Evolutionary conservation across 2,888 invertebrate genomes (phyloP).

Genomic region (Antheraea yamamai): DNA sequence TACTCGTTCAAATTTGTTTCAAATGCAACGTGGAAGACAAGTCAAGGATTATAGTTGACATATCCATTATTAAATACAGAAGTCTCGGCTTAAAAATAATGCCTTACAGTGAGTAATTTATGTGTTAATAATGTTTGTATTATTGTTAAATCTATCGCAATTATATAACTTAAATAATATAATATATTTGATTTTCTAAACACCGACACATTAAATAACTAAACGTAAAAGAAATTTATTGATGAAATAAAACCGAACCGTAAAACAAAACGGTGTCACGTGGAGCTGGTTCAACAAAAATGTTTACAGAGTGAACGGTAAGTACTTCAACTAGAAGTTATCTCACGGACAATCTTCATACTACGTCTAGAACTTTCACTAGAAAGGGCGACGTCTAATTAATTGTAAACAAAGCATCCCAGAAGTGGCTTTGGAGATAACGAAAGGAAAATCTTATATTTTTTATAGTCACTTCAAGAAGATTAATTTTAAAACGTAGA

Average conservation of each 20-base stretch:
- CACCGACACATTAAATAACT: background rate
- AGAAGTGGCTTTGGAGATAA: conserved; percentile 4
- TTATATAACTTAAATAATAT: background rate
- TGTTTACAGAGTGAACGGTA: conserved; percentile 7
- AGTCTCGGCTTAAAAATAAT: too few species aligned
- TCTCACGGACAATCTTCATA: conserved; percentile 11
- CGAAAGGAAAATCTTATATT: background rate
- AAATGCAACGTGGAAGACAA: too few species aligned
- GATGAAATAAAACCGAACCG: background rate
- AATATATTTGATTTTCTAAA: background rate
- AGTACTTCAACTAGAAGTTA: conserved; percentile 10
- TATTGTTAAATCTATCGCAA: background rate
- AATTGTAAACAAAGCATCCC: conserved; percentile 9
- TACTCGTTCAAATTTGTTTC: too few species aligned
- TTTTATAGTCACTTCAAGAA: background rate
- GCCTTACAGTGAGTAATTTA: too few species aligned
- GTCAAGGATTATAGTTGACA: too few species aligned
- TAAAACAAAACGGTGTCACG: background rate
- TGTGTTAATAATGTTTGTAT: background rate
- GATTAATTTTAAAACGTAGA: background rate
- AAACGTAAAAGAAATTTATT: background rate
- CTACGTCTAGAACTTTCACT: background rate
- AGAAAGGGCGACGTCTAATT: conserved; percentile 2
- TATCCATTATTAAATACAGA: too few species aligned
- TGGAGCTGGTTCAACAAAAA: background rate